A percentile compares a stretch with the other conserved stretches of the same genome.
Conservation (phyloP, 2,888 invertebrate species). For the Diachrysia chrysitis region DNA sequence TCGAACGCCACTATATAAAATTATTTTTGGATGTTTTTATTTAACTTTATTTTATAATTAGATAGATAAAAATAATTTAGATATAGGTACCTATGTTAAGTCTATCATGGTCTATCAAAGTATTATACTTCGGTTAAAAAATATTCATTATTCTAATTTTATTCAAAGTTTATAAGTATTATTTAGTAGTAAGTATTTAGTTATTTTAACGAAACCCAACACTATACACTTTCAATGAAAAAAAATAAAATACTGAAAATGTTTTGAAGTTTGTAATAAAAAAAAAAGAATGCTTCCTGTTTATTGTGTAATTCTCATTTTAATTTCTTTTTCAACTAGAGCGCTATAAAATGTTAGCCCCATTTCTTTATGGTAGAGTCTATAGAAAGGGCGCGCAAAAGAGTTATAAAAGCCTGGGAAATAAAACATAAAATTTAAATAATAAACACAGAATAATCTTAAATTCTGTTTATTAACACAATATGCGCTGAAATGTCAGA, state of each 20-base stretch:
- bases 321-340: constrained; percentile 39
- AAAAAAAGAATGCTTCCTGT: neutral
- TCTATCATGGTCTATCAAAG: too few species aligned
- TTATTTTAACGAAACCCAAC: too few species aligned
- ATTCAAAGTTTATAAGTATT: too few species aligned
- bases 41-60: neutral
- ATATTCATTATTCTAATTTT: too few species aligned
- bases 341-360: constrained; percentile 26
- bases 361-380: constrained; percentile 21
- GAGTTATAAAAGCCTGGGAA: constrained; percentile 18
- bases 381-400: constrained; percentile 23
- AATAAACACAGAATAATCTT: constrained; percentile 32
- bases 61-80: too few species aligned
- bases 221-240: constrained; percentile 1
- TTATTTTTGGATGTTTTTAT: neutral
- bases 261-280: constrained; percentile 1
- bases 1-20: neutral
- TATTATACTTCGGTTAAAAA: too few species aligned
- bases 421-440: constrained; percentile 33
- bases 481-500: neutral
- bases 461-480: neutral
- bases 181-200: too few species aligned
- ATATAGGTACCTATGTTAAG: too few species aligned
- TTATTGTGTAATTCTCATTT: constrained; percentile 25
- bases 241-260: too few species aligned